Evolutionary conservation across 2,797 vertebrate species (phyloP).

Genomic region (Melanitta fusca): DNA sequence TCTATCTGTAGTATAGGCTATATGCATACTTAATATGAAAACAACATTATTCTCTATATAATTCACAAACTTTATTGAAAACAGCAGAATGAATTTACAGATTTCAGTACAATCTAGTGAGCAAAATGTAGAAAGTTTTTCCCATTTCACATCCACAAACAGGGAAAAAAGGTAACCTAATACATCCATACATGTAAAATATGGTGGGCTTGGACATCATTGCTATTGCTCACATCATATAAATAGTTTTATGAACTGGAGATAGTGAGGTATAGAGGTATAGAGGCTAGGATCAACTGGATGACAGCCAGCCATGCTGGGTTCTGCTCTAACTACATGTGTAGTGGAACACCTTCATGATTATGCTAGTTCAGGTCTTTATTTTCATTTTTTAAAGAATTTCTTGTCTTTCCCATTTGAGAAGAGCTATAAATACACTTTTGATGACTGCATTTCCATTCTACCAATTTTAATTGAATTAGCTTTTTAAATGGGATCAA

Average conservation of each 20-base stretch:
- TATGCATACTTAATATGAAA: neutral
- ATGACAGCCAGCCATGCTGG: neutral
- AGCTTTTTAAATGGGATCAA: neutral
- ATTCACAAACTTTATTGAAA: neutral
- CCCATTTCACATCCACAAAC: neutral
- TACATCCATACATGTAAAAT: neutral
- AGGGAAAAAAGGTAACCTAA: neutral
- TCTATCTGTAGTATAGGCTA: neutral
- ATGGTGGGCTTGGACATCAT: neutral
- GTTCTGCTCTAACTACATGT: neutral
- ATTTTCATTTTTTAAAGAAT: neutral
- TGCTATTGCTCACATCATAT: neutral
- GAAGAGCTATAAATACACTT: neutral
- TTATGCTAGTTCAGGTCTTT: neutral
- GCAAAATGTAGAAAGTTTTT: neutral
- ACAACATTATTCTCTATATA: neutral
- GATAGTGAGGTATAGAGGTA: neutral
- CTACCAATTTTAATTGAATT: neutral
- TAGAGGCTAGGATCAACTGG: neutral
- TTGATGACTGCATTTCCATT: neutral
- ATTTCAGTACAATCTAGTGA: neutral
- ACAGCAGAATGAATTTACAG: neutral
- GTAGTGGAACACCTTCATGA: neutral
- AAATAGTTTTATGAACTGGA: neutral
- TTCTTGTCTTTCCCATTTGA: neutral